phyloP scores from a whole-genome alignment of 1,140 invertebrate genomes.

The Tetramorium parvispinum region DNA sequence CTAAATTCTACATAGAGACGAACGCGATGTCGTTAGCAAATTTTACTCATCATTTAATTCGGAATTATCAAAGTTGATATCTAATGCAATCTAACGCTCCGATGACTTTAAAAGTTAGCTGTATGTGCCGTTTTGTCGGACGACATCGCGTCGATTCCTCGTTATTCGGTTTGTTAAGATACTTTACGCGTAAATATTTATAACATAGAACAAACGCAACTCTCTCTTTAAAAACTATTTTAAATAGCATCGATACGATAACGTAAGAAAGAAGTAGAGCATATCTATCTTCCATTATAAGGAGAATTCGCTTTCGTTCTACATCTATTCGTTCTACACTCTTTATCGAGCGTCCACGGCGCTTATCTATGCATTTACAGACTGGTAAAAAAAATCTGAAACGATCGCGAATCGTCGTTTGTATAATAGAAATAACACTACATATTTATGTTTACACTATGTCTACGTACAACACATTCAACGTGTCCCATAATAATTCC shows the following conservation, averaged over 20 bases:
- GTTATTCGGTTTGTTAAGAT: conserved; percentile 52
- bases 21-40: conserved; percentile 41
- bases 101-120: conserved; percentile 7
- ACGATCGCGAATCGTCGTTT: conserved; percentile 45
- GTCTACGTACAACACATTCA: conserved; percentile 59
- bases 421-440: conserved; percentile 55
- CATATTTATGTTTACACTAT: conserved; percentile 59
- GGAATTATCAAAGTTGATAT: conserved; percentile 30
- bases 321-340: conserved; percentile 55
- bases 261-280: conserved; percentile 49
- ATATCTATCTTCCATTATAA: conserved; percentile 59
- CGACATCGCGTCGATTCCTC: conserved; percentile 43
- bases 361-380: conserved; percentile 48
- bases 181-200: conserved; percentile 44
- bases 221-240: conserved; percentile 51
- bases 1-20: conserved; percentile 32
- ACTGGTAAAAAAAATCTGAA: conserved; percentile 51
- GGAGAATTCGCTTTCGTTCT: conserved; percentile 48
- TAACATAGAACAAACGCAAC: conserved; percentile 31
- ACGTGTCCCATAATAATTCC: conserved; percentile 61
- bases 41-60: conserved; percentile 16
- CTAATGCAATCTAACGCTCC: conserved; percentile 16
- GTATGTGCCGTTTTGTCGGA: neutral
- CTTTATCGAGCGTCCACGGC: conserved; percentile 11
- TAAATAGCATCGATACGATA: conserved; percentile 50